These are phyloP conservation scores for Ptychobarbus kaznakovi DNA, from an alignment of 2,797 vertebrate species.

Conservation along the genomic window DNA sequence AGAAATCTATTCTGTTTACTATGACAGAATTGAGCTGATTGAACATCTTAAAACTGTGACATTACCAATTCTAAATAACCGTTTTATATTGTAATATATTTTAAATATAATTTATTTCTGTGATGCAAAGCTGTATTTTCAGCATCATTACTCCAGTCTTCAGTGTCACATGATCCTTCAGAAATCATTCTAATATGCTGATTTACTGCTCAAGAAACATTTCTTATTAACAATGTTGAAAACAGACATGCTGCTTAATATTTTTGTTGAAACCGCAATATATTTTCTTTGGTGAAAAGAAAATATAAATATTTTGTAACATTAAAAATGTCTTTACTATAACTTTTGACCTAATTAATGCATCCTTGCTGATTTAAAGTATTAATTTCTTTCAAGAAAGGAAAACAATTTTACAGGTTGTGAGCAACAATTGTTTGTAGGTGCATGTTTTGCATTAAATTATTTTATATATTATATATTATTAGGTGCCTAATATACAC, in stretches of 20 bases:
- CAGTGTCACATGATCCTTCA: neutral
- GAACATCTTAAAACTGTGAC: neutral
- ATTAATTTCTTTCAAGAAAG: neutral
- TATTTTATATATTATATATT: too few species aligned
- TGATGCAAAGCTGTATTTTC: neutral
- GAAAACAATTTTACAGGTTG: neutral
- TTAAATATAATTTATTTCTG: neutral
- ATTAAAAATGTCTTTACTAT: neutral
- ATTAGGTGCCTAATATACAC: too few species aligned
- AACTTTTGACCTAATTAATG: neutral
- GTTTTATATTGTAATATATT: neutral
- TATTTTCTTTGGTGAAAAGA: neutral
- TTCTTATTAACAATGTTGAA: neutral
- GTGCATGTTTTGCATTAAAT: neutral
- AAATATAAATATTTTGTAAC: neutral
- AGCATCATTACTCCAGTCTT: neutral
- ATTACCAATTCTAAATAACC: neutral
- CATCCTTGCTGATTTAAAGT: neutral
- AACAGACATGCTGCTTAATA: neutral
- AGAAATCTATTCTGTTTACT: neutral
- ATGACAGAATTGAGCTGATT: neutral
- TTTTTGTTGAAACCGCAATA: neutral
- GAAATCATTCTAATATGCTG: neutral
- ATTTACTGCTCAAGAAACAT: neutral
- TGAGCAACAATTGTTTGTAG: neutral